These are phyloP conservation scores for Drosophila algonquin DNA, from an alignment of 2,888 invertebrate species.

Conservation along the genomic window DNA sequence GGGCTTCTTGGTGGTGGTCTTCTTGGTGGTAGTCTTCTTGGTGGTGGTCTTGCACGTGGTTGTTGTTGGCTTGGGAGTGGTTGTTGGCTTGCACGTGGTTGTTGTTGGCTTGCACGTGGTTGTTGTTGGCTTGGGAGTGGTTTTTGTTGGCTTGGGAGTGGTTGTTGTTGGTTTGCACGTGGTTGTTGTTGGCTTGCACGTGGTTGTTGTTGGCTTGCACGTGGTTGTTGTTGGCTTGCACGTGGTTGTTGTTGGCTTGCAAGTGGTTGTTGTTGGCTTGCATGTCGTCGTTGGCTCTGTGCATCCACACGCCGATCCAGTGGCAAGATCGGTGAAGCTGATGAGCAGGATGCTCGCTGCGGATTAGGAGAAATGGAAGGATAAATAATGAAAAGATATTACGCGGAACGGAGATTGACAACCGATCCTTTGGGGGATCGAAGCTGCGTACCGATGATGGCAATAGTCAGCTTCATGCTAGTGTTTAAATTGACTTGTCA, in stretches of 20 bases:
- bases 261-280: no score
- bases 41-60: not conserved
- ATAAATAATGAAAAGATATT: not conserved
- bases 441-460: not conserved
- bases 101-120: not conserved
- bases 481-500: slow-evolving; percentile 2
- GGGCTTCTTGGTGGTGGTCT: not conserved
- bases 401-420: no score
- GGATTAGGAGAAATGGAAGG: no score
- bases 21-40: not conserved
- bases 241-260: no score
- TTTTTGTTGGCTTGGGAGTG: not conserved
- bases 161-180: not conserved
- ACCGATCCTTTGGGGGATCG: not conserved
- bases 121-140: not conserved
- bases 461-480: slow-evolving; percentile 31
- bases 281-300: not conserved
- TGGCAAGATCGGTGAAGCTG: not conserved
- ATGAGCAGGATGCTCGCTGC: slow-evolving; percentile 19
- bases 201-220: not conserved
- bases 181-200: not conserved
- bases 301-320: not conserved
- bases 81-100: not conserved
- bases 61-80: not conserved
- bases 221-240: not conserved